Evolutionary conservation across 1,140 invertebrate species (phyloP), one percentile per base, ranked within the genome.

Genomic region (Brachionus plicatilis): DNA sequence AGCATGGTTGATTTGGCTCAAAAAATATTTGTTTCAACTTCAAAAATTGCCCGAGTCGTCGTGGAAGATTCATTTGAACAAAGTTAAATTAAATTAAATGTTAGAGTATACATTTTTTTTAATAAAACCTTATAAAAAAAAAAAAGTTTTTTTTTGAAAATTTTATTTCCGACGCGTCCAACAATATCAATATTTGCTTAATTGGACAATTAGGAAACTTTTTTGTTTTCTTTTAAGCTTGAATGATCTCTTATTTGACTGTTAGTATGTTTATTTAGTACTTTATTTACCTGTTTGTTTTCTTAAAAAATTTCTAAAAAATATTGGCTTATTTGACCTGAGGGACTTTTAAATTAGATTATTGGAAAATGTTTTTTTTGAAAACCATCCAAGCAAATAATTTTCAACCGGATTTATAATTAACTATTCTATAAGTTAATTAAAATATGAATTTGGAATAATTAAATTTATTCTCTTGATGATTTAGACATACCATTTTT

Each of bases 11-110:
- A 45, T 82, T 33, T 65, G 53, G n/a, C 24, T 82, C 14, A 60
- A 68, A 24, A 82, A 82, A 45, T 65, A 45, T 65, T 68, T 82
- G 37, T 33, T 27, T 47, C 37, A 82, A 41, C 37, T 82, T 45
- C 79, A 82, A 82, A 65, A 43, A 27, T 41, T 60, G 27, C 79
- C 79, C 24, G 17, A 41, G 12, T 82, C 79, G 20, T 29, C 37
- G 8, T 82, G 79, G 79, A 82, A 68, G 17, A 82, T 82, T 47
- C 53, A 82, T 8, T 68, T 82, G 53, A 68, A 82, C n/a, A 82
- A 82, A 82, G 41, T 82, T 29, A 82, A 82, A 68, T 37, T 82
- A 24, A 33, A 33, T 37, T 65, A 82, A 43, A 24, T 20, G 53
- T 60, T 9, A 12, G 11, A 43, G 14, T 47, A 78, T 14, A 78